Evolutionary conservation across 2,888 invertebrate species (phyloP).

Genomic region (Agrotis segetum): DNA sequence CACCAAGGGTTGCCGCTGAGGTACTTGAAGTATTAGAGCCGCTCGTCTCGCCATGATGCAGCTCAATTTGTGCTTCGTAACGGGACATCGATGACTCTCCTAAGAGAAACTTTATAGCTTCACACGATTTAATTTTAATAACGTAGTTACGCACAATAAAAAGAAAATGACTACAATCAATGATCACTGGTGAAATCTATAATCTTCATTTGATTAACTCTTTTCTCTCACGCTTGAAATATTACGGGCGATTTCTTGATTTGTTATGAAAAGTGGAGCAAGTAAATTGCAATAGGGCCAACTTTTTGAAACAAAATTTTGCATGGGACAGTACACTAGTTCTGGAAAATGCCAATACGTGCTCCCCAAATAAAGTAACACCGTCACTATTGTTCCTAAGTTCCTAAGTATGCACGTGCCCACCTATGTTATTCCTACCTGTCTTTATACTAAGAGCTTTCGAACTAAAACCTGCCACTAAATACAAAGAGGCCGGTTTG

Average conservation of each 20-base stretch:
- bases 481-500: slow-evolving; percentile 61
- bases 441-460: slow-evolving; percentile 61
- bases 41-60: slow-evolving; percentile 42
- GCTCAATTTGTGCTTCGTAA: slow-evolving; percentile 57
- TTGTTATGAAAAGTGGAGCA: slow-evolving; percentile 3
- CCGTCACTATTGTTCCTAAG: slow-evolving; percentile 52
- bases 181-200: slow-evolving; percentile 44
- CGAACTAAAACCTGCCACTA: slow-evolving; percentile 51
- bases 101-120: slow-evolving; percentile 50
- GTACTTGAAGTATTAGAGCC: slow-evolving; percentile 24
- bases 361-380: slow-evolving; percentile 53
- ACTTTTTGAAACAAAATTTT: slow-evolving; percentile 1
- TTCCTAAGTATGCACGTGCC: slow-evolving; percentile 42
- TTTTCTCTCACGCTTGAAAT: slow-evolving; percentile 33
- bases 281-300: slow-evolving; percentile 1
- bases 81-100: slow-evolving; percentile 32
- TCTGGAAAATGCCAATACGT: slow-evolving; percentile 47
- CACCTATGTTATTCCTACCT: slow-evolving; percentile 4
- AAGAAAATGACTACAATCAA: slow-evolving; percentile 37
- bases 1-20: slow-evolving; percentile 17
- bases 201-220: slow-evolving; percentile 2
- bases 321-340: slow-evolving; percentile 40
- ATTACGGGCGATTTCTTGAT: slow-evolving; percentile 17
- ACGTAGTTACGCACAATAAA: slow-evolving; percentile 41
- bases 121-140: slow-evolving; percentile 46